phyloP scores from a whole-genome alignment of 2,888 invertebrate species.

The Nymphalis c-album region DNA sequence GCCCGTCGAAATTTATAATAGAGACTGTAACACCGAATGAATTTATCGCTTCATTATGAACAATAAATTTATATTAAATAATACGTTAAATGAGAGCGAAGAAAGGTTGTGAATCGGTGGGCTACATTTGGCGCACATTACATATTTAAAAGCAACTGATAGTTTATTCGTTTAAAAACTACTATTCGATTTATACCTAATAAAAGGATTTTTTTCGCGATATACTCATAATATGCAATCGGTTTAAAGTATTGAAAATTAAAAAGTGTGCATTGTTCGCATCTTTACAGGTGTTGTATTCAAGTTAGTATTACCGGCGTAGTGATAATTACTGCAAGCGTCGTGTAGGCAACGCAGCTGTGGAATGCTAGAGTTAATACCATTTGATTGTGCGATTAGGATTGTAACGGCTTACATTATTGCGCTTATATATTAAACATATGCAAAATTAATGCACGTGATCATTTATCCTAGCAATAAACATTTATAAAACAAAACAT shows the following conservation, averaged over 20 bases:
- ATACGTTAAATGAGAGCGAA: conserved; percentile 40
- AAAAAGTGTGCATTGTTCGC: background rate
- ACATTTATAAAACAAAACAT: background rate
- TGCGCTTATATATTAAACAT: conserved; percentile 22
- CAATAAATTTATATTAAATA: conserved; percentile 63
- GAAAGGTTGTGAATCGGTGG: conserved; percentile 12
- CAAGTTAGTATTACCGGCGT: conserved; percentile 16
- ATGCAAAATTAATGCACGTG: conserved; percentile 7
- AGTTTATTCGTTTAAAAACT: background rate
- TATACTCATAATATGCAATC: background rate
- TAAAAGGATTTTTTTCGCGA: background rate
- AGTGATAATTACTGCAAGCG: conserved; percentile 26
- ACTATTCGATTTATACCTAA: background rate
- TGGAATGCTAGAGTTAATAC: conserved; percentile 25
- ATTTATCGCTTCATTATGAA: conserved; percentile 65
- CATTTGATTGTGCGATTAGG: conserved; percentile 31
- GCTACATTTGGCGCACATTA: background rate
- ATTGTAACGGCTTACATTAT: conserved; percentile 33
- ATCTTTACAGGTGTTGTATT: conserved; percentile 1
- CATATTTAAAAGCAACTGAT: background rate
- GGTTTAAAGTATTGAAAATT: background rate
- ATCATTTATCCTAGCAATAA: background rate
- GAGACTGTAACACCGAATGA: conserved; percentile 47
- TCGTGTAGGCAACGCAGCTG: conserved; percentile 27
- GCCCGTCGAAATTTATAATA: conserved; percentile 63